These are phyloP conservation scores for Micrastur ruficollis DNA, from an alignment of 2,797 vertebrate species.

Conservation along the genomic window DNA sequence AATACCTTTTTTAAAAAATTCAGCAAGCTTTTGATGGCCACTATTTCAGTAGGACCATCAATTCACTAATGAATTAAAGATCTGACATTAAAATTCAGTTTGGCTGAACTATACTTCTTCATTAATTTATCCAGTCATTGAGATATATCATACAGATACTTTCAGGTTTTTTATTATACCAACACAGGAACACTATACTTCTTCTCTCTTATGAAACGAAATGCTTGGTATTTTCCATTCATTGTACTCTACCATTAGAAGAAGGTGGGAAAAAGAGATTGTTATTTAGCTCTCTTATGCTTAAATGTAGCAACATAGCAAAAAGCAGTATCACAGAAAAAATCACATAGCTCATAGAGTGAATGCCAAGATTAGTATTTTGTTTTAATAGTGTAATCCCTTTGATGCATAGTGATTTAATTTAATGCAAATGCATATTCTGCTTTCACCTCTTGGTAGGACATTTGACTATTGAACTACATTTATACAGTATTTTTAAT, in stretches of 20 bases:
- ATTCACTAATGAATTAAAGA: neutral
- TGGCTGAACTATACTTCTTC: neutral
- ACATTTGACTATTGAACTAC: neutral
- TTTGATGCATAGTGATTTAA: constrained; percentile 24
- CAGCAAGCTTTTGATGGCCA: neutral
- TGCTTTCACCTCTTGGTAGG: neutral
- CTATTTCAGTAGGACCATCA: neutral
- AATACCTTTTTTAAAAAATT: neutral
- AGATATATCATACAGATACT: neutral
- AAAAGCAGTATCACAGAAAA: neutral
- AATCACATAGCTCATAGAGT: neutral
- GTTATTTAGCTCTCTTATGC: neutral
- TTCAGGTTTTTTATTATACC: neutral
- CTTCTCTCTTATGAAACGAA: neutral
- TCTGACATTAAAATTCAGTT: neutral
- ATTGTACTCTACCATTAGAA: neutral
- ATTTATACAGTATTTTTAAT: constrained; percentile 11
- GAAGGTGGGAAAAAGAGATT: neutral
- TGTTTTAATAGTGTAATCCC: neutral
- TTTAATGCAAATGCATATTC: constrained; percentile 17
- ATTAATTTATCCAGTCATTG: neutral
- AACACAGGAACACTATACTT: neutral
- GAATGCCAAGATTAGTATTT: neutral
- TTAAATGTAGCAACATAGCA: neutral
- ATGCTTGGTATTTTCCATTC: neutral